Evolutionary conservation across 2,888 invertebrate genomes (phyloP), one percentile per base, ranked within the genome.

Genomic region (Agrochola lota): DNA sequence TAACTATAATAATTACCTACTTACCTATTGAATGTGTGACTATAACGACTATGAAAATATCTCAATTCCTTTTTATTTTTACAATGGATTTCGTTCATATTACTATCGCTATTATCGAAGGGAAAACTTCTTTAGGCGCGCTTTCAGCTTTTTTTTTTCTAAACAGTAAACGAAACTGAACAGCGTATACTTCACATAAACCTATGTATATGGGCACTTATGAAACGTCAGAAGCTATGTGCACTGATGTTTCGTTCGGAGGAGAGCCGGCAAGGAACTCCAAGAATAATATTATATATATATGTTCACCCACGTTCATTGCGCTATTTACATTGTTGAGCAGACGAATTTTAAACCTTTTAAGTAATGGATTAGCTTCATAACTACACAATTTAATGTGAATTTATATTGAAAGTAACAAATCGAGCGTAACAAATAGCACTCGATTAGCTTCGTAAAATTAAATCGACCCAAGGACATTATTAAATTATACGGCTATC

Each of bases 1-100:
- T 87, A 84, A 69, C 71, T 84, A 74, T 70, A 77, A 55, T 84
- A 78, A 69, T 78, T 72, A 74, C 76, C 83, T 88, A 88, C 57
- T 80, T 85, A 83, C 57, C 80, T 85, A 83, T 70, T 75, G 73
- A 78, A 71, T 80, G 70, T 73, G 68, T 84, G 67, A 63, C 30
- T 69, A 12, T 46, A 26, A 43, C 2, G n/a, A n/a, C 64, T n/a
- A 17, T 79, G 63, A 72, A 69, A 77, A 64, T 35, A 78, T 81
- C 2, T 86, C 85, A 85, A 86, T 84, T 86, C 81, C 85, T 69
- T 77, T 81, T 57, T n/a, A 35, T 71, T 46, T 74, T 57, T 67
- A 46, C 26, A 40, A 60, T 79, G 74, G 35, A 63, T 71, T 70
- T 73, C 72, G n/a, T 71, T 73, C 49, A 63, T 60, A 66, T 9